These are phyloP conservation scores for Rhincodon typus DNA, from an alignment of 2,797 vertebrate genomes.

Conservation along the genomic window DNA sequence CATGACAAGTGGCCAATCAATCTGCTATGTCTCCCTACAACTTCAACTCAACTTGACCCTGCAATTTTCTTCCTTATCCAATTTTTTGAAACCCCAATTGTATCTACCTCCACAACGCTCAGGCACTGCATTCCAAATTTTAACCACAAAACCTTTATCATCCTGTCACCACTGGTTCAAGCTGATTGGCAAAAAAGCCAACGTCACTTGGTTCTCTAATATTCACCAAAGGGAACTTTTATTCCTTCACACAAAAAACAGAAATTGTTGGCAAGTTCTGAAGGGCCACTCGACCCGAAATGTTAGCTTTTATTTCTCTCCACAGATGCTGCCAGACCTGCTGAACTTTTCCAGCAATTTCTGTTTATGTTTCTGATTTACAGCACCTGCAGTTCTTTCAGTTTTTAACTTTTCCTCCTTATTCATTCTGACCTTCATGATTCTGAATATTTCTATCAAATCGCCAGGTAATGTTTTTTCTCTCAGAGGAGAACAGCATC, in stretches of 20 bases:
- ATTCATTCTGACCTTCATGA: neutral
- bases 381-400: no score
- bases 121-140: neutral
- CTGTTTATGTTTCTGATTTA: no score
- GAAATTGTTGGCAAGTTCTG: no score
- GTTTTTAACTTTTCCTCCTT: neutral
- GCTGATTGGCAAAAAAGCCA: no score
- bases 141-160: neutral
- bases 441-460: neutral
- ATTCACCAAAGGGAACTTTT: neutral
- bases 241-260: neutral
- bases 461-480: neutral
- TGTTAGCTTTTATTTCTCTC: no score
- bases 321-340: no score
- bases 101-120: neutral
- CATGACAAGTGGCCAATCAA: neutral
- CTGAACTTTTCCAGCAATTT: no score
- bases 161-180: neutral
- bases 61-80: neutral
- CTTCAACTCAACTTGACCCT: neutral
- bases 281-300: no score
- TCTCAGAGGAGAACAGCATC: neutral
- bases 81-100: neutral
- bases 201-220: neutral
- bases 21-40: neutral